Evolutionary conservation across 2,113 vertebrate genomes (phyloP), one percentile per base, ranked within the genome.

Genomic region (Microcebus lehilahytsara): DNA sequence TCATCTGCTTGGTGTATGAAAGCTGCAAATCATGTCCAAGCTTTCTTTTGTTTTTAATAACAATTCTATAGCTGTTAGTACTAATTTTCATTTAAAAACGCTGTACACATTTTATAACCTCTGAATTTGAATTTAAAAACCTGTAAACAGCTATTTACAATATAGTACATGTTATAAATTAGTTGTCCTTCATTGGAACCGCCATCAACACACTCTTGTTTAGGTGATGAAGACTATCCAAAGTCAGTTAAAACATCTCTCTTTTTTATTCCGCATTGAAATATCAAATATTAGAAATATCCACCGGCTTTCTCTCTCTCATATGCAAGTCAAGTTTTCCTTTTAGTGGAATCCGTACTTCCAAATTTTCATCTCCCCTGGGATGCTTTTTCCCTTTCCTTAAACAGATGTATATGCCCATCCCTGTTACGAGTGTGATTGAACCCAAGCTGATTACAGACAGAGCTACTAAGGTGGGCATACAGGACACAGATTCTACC

Each of bases 261-360:
- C 85, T 86, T 19, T 80, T 88, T 89, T 91, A 91, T 46, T 96
- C 77, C 67, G 91, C 58, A 96, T 66, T 56, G 77, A 96, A 97
- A 92, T 7, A 60, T 99, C 98, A 99, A 98, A 99, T 99, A 85
- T 99, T 99, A 78, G 99, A 99, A 98, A 99, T 99, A 96, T 99
- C 99, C 98, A 99, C 84, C 30, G 99, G 98, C 97, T 99, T 99
- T 94, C 99, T 99, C 97, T 99, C 99, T 96, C 99, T 98, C 97
- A 98, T 97, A 89, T 99, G 99, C 83, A 99, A 98, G 93, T 99
- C 99, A 96, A 99, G 98, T 98, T 99, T 99, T 96, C 98, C 99
- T 98, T 99, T 99, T 95, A 99, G 98, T 69, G 99, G 99, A 91
- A 99, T 99, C 98, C 99, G 99, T 94, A 99, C 99, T 96, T 99